Base-by-base conservation (phyloP, 2,797 vertebrate species). In the Danio kyathit region DNA sequence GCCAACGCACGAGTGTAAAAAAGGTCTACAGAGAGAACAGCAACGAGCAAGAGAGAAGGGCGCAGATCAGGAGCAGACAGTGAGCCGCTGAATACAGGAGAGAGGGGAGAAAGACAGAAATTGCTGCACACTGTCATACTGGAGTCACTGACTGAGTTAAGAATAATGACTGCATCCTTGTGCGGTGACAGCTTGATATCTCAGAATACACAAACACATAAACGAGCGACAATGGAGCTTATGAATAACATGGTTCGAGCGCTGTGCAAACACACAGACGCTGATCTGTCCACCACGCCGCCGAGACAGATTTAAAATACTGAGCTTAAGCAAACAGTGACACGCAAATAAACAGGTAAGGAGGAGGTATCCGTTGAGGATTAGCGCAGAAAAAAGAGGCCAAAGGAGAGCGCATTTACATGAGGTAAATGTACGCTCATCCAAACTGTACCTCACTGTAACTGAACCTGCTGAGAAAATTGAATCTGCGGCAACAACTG, bases 111-210 rank as follows among this genome's bases (percentile, higher is more conserved):
- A 29, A 38, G 59, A 43, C 67, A 74, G 57, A 76, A 77, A 67
- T 70, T 59, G 29, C 65, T 54, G 66, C 61, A 60, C 44, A 12
- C 49, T 69, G 82, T 79, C 40, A 63, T 59, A 21, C 63, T 73
- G 72, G 66, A 73, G 80, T 82, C 82, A 60, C 85, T 71, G 66
- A 82, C 49, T 40, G 59, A 86, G 85, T 82, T 74, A 70, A 84
- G 85, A 86, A 70, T 84, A 82, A 86, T 86, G 80, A 79, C 82
- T 82, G 77, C 51, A 21, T 82, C 73, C 81, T 80, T 65, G 65
- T 52, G 74, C 59, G 67, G 72, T 82, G 85, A 86, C 85, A 84
- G 85, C 73, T 70, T 84, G 80, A 84, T 79, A 64, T 81, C 56
- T 79, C 71, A 8, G 81, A 60, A 81, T 73, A 80, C 73, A 48